Evolutionary conservation across 92 coral and sea anemone species (phyloP).

Genomic region (Chrysogorgia sp.): DNA sequence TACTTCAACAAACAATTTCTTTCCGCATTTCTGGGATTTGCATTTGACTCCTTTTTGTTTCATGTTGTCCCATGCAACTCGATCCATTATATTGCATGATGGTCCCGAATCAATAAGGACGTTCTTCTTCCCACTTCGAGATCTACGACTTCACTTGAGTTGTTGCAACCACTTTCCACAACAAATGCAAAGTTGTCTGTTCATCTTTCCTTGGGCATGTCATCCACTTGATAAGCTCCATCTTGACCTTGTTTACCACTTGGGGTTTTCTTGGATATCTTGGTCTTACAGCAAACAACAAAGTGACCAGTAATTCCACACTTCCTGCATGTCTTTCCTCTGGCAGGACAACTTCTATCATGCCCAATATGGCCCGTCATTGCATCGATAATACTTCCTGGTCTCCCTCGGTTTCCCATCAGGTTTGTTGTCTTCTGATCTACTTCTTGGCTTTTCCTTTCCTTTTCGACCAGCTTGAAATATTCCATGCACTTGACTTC

Average conservation of each 20-base stretch:
- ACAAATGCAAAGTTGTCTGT: conserved; percentile 22
- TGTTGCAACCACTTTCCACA: not conserved
- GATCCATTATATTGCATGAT: conserved; percentile 36
- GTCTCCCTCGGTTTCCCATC: too few species aligned
- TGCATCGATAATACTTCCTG: too few species aligned
- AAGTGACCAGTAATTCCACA: conserved; percentile 49
- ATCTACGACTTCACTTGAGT: not conserved
- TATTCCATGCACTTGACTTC: not conserved
- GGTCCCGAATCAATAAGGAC: conserved; percentile 53
- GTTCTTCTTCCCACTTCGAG: conserved; percentile 36
- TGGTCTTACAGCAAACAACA: conserved; percentile 36
- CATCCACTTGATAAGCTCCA: not conserved
- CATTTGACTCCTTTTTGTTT: too few species aligned
- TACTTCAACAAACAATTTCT: conserved; percentile 19
- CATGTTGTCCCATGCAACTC: conserved; percentile 30
- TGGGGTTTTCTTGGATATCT: conserved; percentile 17
- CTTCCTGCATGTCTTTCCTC: conserved; percentile 15
- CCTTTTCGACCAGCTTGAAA: conserved; percentile 2
- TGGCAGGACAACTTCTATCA: conserved; percentile 40
- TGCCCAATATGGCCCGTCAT: too few species aligned
- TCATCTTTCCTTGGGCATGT: conserved; percentile 43
- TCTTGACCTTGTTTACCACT: conserved; percentile 21
- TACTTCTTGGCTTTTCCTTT: not conserved
- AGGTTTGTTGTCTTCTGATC: not conserved
- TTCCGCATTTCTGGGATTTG: conserved; percentile 23